Base-by-base conservation (phyloP, 1,140 invertebrate species). In the Pteromalus puparum region DNA sequence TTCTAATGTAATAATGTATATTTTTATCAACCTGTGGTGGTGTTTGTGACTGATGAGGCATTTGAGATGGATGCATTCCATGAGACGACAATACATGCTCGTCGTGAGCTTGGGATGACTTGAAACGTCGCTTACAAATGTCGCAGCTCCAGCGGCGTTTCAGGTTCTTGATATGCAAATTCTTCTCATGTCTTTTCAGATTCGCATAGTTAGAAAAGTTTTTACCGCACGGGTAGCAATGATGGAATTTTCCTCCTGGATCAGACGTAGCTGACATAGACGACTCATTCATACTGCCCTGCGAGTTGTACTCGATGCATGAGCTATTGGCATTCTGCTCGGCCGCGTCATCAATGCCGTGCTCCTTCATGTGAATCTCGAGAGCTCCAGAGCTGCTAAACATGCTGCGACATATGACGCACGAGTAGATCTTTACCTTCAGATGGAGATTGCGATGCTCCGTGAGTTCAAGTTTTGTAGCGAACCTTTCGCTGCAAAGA, bases 401-500 rank as follows among this genome's bases (percentile, higher is more conserved):
- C 73, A 95, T 95, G 82, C 94, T 94, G 1, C 93, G 90, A 83
- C 95, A 95, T 46, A 95, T 91, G 6, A 92, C 94, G 81, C 95
- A 95, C 0, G 94, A 94, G 81, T 95, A 95, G 30, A 95, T 94
- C 87, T 96, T 95, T 2, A 95, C 92, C 86, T 95, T 95, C 30
- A 95, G 91, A 90, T 96, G 95, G 2, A 94, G 92, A 87, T 94
- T 95, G 70, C 95, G 94, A 87, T 96, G 95, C 85, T 96, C 95
- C 0, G 93, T 93, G 7, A 95, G 90, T 81, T 95, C 94, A 1
- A 91, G 91, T 26, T 94, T 93, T 18, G 95, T 93, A 38, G 93
- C 89, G 87, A 96, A 96, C 68, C 93, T 93, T 87, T 95, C 94
- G 13, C 94, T 94, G 84, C 95, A 96, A 13, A 96, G 94, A 15